A percentile compares a stretch with the other conserved stretches of the same genome.
phyloP scores from a whole-genome alignment of 2,888 invertebrate species.

The Corythucha ciliata region DNA sequence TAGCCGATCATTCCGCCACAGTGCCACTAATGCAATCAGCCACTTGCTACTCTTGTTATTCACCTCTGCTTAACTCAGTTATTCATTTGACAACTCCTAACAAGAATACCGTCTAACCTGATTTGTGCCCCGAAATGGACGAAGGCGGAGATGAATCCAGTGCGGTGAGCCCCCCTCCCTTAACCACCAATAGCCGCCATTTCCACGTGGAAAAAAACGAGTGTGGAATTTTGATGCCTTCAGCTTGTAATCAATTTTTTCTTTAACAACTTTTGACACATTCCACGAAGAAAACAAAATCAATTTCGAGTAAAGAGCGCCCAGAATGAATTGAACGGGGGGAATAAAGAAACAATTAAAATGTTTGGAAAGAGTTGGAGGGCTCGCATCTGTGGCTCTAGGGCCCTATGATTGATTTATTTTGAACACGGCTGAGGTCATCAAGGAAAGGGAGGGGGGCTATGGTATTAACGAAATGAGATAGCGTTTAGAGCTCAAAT shows the following conservation, averaged over 20 bases:
- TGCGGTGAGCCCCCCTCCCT: background rate
- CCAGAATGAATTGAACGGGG: background rate
- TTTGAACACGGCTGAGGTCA: background rate
- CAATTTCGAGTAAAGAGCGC: background rate
- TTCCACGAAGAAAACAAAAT: too few species aligned
- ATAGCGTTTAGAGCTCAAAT: conserved; percentile 5
- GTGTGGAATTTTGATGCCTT: background rate
- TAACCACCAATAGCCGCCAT: background rate
- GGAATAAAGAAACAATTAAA: background rate
- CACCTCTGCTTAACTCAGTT: too few species aligned
- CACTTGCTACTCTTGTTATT: background rate
- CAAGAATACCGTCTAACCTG: too few species aligned
- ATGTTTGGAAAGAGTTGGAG: background rate
- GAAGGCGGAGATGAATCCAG: background rate
- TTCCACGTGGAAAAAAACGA: background rate
- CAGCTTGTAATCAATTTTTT: too few species aligned
- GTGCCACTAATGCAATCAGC: background rate
- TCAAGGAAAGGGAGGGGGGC: too few species aligned
- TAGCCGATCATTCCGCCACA: conserved; percentile 4
- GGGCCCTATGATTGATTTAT: conserved; percentile 1
- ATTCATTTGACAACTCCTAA: too few species aligned
- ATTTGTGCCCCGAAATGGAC: too few species aligned
- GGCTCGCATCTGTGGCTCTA: background rate
- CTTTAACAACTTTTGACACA: too few species aligned
- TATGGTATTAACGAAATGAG: conserved; percentile 6